Evolutionary conservation across 2,888 invertebrate genomes (phyloP), one percentile per base, ranked within the genome.

Genomic region (Lepas anatifera): DNA sequence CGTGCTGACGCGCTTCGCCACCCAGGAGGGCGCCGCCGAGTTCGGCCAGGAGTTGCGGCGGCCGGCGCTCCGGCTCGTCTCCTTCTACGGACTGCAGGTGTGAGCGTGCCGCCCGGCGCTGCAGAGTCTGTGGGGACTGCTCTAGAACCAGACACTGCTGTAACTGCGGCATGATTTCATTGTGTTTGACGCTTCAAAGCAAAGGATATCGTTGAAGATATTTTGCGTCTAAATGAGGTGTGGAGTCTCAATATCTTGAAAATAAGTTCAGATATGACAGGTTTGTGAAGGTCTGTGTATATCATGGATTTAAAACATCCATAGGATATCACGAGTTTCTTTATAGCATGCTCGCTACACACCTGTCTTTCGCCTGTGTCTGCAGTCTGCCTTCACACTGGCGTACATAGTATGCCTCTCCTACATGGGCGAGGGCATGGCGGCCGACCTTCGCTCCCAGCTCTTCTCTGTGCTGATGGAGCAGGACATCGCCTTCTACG

Each of bases 401-500:
- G 81, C 87, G 69, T 98, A 97, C 80, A 96, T 98, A 75, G 88
- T 89, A 72, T 83, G 92, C 72, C 80, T 98, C 50, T 88, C 94
- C 0, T 87, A 89, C 77, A 86, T 95, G 66, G 97, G 97, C 0
- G 97, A 98, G 81, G 85, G 86, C 76, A 86, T 96, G 72, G 94
- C 95, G 0, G 84, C 86, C 16, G 85, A 88, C 71, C 85, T 98
- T 82, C 88, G 92, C 72, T 86, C 86, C 73, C 88, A 90, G 75
- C 82, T 96, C 35, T 96, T 95, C 81, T 82, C 85, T 70, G 88
- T 92, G 6, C 87, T 96, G 69, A 81, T 96, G 13, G 84, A 85
- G 73, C 95, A 96, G 79, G 92, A 97, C 76, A 87, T 96, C 77
- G 84, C 87, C 13, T 97, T 97, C 80, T 97, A 94, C 80, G 96